A percentile compares a stretch with the other conserved stretches of the same genome.
phyloP scores from a whole-genome alignment of 1,140 invertebrate species.

The Nixonia krombeini region DNA sequence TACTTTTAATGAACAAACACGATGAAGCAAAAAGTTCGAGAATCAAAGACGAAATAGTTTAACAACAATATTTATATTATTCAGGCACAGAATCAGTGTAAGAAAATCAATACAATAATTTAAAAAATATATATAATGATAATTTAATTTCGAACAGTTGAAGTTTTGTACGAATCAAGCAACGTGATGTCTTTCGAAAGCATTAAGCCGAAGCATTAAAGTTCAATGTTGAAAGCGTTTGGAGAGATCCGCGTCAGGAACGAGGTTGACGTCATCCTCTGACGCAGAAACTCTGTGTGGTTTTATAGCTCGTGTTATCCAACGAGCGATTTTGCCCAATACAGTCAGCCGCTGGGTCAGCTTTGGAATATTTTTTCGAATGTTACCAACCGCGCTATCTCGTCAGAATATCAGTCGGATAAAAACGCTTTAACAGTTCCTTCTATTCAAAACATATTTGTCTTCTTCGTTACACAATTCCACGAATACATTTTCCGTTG shows the following conservation, averaged over 20 bases:
- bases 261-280: slow-evolving; percentile 55
- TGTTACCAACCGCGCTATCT: slow-evolving; percentile 4
- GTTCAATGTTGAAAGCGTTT: slow-evolving; percentile 51
- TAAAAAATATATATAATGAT: slow-evolving; percentile 23
- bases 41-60: no score
- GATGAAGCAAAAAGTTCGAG: no score
- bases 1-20: no score
- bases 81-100: no score
- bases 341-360: slow-evolving; percentile 18
- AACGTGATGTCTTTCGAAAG: slow-evolving; percentile 38
- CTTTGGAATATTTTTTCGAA: slow-evolving; percentile 22
- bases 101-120: no score
- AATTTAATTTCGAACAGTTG: slow-evolving; percentile 19
- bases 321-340: slow-evolving; percentile 31
- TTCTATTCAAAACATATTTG: neutral
- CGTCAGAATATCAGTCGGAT: neutral
- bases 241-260: slow-evolving; percentile 50
- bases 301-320: slow-evolving; percentile 44
- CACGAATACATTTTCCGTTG: slow-evolving; percentile 1
- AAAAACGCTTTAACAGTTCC: neutral
- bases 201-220: slow-evolving; percentile 43
- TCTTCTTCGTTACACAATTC: neutral
- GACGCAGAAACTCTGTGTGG: slow-evolving; percentile 50
- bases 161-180: slow-evolving; percentile 26
- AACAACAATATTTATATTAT: no score